Evolutionary conservation across 2,888 invertebrate genomes (phyloP).

Genomic region (Zonitis immaculata): DNA sequence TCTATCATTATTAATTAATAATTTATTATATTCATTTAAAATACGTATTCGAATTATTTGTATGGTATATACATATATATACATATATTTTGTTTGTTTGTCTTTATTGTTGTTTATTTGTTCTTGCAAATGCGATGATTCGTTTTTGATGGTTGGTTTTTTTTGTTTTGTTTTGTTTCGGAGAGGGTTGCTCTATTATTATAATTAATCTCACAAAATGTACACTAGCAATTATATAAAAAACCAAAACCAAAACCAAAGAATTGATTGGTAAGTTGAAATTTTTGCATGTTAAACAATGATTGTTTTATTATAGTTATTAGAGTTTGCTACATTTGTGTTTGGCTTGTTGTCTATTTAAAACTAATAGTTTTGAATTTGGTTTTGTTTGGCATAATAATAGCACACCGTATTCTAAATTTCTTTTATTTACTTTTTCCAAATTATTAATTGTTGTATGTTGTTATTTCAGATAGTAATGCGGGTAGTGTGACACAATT

Average conservation of each 20-base stretch:
- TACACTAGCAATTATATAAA: neutral
- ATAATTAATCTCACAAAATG: constrained; percentile 11
- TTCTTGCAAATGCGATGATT: constrained; percentile 42
- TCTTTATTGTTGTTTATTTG: constrained; percentile 28
- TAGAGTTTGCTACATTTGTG: constrained; percentile 3
- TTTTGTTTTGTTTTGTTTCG: too few species aligned
- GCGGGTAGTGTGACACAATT: constrained; percentile 63
- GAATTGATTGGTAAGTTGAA: constrained; percentile 38
- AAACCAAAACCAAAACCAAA: neutral
- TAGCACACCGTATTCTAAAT: neutral
- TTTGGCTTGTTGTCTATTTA: constrained; percentile 7
- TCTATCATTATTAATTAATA: too few species aligned
- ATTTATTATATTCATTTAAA: too few species aligned
- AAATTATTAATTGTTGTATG: neutral
- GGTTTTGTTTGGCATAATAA: neutral
- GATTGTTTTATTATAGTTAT: constrained; percentile 10
- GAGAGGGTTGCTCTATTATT: constrained; percentile 39
- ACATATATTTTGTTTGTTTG: neutral
- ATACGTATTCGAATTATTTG: too few species aligned
- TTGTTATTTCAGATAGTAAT: constrained; percentile 55
- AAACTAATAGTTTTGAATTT: neutral
- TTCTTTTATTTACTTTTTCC: neutral
- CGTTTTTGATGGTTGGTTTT: constrained; percentile 15
- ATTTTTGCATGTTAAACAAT: constrained; percentile 33
- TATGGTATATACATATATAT: too few species aligned